These are phyloP conservation scores for Enteromius argenteus DNA, from an alignment of 2,797 vertebrate species.

Conservation along the genomic window DNA sequence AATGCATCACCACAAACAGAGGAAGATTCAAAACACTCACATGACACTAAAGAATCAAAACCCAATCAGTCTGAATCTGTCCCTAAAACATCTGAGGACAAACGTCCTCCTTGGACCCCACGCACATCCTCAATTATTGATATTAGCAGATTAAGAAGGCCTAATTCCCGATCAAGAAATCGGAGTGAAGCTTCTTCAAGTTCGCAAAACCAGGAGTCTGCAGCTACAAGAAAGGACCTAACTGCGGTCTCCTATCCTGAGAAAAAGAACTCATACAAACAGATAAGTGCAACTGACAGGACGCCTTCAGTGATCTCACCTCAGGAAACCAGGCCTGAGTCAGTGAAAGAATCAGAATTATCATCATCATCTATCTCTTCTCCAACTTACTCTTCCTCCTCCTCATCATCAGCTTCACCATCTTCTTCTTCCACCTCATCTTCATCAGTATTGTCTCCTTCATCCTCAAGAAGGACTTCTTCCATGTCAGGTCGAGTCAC, in stretches of 20 bases:
- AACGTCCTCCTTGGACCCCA: constrained; percentile 41
- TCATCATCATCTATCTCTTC: constrained; percentile 38
- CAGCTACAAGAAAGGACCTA: constrained; percentile 68
- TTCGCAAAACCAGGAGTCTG: constrained; percentile 66
- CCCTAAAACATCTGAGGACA: constrained; percentile 44
- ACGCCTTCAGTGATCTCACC: constrained; percentile 65
- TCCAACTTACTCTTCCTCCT: constrained; percentile 34
- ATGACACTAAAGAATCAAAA: constrained; percentile 42
- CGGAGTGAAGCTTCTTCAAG: constrained; percentile 55
- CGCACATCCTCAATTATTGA: constrained; percentile 48
- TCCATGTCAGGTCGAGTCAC: constrained; percentile 57
- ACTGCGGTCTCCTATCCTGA: constrained; percentile 64
- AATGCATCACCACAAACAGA: constrained; percentile 59
- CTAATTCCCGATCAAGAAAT: constrained; percentile 56
- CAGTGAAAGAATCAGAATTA: constrained; percentile 54
- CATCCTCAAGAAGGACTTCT: constrained; percentile 57
- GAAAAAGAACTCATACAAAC: constrained; percentile 64
- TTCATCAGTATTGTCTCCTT: constrained; percentile 9
- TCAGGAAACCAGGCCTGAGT: constrained; percentile 64
- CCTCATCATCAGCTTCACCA: constrained; percentile 26
- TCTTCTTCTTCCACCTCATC: constrained; percentile 17
- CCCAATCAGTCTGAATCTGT: constrained; percentile 34
- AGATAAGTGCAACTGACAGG: constrained; percentile 51
- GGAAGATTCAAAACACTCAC: constrained; percentile 37
- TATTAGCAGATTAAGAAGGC: constrained; percentile 65